Conservation (phyloP, 2,888 invertebrate genomes). For the Tetanocera ferruginea region DNA sequence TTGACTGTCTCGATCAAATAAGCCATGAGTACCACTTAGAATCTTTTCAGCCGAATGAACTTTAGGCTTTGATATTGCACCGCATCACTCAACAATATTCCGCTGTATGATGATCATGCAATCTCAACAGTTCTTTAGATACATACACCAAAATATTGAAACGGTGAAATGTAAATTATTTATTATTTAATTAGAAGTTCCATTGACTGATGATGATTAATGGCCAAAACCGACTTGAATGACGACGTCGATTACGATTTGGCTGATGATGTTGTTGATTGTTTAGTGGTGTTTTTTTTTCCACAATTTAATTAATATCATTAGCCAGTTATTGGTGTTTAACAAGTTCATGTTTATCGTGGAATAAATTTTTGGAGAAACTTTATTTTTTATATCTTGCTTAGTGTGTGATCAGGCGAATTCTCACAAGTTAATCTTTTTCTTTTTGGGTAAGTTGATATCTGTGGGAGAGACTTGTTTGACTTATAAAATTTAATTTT, state of each 20-base stretch:
- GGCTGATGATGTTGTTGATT: not conserved
- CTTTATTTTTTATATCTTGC: too few relatives aligned
- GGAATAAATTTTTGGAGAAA: too few relatives aligned
- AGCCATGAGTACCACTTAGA: conserved; percentile 18
- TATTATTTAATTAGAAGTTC: conserved; percentile 63
- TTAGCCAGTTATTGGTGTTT: too few relatives aligned
- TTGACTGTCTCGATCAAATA: conserved; percentile 1
- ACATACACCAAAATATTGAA: not conserved
- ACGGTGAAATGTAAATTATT: conserved; percentile 43
- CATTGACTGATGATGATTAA: conserved; percentile 60
- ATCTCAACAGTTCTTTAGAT: not conserved
- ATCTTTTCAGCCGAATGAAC: not conserved
- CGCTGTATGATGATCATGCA: not conserved
- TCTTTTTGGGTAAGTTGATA: too few relatives aligned
- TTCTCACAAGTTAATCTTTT: too few relatives aligned
- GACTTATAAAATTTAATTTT: too few relatives aligned
- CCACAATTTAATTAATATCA: too few relatives aligned
- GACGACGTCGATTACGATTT: not conserved
- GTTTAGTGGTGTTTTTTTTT: too few relatives aligned
- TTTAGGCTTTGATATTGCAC: conserved; percentile 11
- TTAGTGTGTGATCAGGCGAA: too few relatives aligned
- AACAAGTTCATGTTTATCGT: too few relatives aligned
- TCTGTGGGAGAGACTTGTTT: too few relatives aligned
- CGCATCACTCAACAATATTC: conserved; percentile 9
- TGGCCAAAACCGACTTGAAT: conserved; percentile 42